Base-by-base conservation (phyloP, 2,797 vertebrate species). In the Dryobates pubescens region DNA sequence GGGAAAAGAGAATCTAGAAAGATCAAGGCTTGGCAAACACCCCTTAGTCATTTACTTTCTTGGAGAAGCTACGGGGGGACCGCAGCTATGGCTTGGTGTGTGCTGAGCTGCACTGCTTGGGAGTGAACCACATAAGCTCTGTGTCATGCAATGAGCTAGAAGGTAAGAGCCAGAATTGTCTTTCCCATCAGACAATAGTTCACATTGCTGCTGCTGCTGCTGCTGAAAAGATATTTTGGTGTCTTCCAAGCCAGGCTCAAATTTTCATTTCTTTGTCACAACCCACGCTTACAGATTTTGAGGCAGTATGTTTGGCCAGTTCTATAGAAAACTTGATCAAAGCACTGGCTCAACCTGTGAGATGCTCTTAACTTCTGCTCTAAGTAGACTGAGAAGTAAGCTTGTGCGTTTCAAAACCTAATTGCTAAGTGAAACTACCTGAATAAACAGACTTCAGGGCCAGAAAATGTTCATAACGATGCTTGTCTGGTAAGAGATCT, bases 361-460 rank as follows among this genome's bases (percentile, higher is more conserved):
- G 63, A 23, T 49, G 30, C 6, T 92, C 20, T 17, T 17, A 61
- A 49, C 6, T 77, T 45, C 17, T 74, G 53, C 41, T 84, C 1
- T 16, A 71, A 64, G 29, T 30, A 68, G 61, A 61, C 8, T 7
- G 13, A 63, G 38, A 68, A n/a, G 36, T 75, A 75, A 78, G 43
- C 83, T 72, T 75, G 63, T 81, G 29, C 58, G 14, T 88, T 94
- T 90, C 68, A 90, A 84, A 93, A 90, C 41, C 12, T 68, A 65
- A 82, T 72, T 82, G 32, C n/a, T 27, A 3, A 7, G 34, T 90
- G 73, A 93, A 94, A 83, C 76, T 80, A 53, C 70, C 17, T 43
- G 67, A 83, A 49, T 73, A 70, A 95, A 83, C 14, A 49, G 36
- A 24, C 82, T 92, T 82, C 43, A 27, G 75, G 54, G 73, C 59